Evolutionary conservation across 2,888 invertebrate species (phyloP).

Genomic region (Toxonevra muliebris): DNA sequence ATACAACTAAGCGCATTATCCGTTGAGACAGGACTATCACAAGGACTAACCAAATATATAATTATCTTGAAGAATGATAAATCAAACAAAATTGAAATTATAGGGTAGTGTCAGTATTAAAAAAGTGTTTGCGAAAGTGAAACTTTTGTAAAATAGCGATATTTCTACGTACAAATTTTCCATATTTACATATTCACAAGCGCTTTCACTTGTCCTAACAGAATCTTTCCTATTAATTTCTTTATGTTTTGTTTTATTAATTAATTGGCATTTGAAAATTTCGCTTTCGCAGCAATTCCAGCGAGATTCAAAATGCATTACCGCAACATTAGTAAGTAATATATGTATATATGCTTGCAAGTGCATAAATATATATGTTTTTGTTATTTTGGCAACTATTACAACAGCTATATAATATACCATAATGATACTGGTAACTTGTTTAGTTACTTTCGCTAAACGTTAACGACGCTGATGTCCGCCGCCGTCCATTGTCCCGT

Average conservation of each 20-base stretch:
- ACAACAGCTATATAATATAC: slow-evolving; percentile 44
- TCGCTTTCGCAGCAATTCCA: not conserved
- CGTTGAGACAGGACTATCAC: no score
- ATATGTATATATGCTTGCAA: not conserved
- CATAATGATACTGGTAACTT: slow-evolving; percentile 44
- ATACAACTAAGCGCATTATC: no score
- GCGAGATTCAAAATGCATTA: slow-evolving; percentile 4
- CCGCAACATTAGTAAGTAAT: slow-evolving; percentile 3
- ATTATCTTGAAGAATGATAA: not conserved
- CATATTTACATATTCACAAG: not conserved
- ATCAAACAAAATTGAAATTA: not conserved
- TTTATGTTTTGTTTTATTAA: not conserved
- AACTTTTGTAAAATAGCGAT: no score
- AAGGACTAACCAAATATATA: no score
- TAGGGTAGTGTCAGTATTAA: slow-evolving; percentile 3
- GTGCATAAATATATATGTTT: slow-evolving; percentile 3
- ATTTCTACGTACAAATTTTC: no score
- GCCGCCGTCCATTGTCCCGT: slow-evolving; percentile 3
- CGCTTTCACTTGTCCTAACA: slow-evolving; percentile 13
- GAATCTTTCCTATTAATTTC: not conserved
- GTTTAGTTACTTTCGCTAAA: slow-evolving; percentile 60
- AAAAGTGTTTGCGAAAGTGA: slow-evolving; percentile 13
- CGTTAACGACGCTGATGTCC: slow-evolving; percentile 6
- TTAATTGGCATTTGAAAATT: not conserved
- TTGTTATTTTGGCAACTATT: slow-evolving; percentile 52